Percentiles rank a stretch among this genome's conserved stretches.
Evolutionary conservation across 2,113 vertebrate genomes (phyloP).

Genomic region (Heterotilapia buettikoferi): DNA sequence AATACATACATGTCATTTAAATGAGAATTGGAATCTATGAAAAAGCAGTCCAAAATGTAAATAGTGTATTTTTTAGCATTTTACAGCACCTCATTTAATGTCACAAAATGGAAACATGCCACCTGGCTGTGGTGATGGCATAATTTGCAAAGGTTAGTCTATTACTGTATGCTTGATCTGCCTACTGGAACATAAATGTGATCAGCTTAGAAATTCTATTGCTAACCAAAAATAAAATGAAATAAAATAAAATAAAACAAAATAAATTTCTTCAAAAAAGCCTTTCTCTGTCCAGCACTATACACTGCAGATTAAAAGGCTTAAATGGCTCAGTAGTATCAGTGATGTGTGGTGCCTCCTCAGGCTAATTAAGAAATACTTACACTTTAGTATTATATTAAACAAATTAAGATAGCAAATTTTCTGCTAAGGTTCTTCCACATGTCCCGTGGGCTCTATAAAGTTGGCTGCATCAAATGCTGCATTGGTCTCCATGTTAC

Average conservation of each 20-base stretch:
- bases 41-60: not conserved
- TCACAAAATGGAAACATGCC: not conserved
- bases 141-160: not conserved
- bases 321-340: not conserved
- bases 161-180: not conserved
- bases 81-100: not conserved
- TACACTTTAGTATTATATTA: not conserved
- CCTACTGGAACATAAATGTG: not conserved
- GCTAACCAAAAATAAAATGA: not conserved
- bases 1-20: not conserved
- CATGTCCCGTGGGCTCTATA: not conserved
- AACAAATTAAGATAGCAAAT: not conserved
- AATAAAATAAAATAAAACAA: not conserved
- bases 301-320: not conserved
- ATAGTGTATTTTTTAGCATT: not conserved
- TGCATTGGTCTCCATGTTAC: not conserved
- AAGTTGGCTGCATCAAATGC: not conserved
- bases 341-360: not conserved
- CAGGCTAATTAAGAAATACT: not conserved
- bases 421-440: not conserved
- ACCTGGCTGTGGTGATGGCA: not conserved
- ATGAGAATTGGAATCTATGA: not conserved
- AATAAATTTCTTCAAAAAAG: not conserved
- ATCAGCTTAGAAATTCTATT: not conserved
- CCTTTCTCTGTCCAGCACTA: not conserved